A percentile compares a stretch with the other conserved stretches of the same genome.
phyloP scores from a whole-genome alignment of 2,113 vertebrate genomes.

The Eclectus roratus region DNA sequence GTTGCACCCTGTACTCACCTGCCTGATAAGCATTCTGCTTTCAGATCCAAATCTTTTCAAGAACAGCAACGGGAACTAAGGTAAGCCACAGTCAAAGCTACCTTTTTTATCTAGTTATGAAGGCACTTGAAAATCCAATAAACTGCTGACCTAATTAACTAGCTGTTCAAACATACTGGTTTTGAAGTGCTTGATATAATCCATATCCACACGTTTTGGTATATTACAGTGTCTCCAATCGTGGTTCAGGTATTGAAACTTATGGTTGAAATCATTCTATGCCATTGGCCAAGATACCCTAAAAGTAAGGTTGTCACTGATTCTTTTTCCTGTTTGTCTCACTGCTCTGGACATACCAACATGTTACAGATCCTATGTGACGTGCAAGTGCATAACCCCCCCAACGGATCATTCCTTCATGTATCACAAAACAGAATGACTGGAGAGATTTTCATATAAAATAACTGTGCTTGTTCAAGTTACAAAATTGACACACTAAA shows the following conservation, averaged over 20 bases:
- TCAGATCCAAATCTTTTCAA: not conserved
- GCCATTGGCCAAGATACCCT: not conserved
- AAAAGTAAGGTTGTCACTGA: not conserved
- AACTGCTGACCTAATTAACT: not conserved
- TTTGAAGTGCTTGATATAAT: not conserved
- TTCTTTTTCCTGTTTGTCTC: not conserved
- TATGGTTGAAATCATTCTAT: not conserved
- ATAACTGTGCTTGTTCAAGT: not conserved
- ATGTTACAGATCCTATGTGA: not conserved
- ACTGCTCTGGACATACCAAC: not conserved
- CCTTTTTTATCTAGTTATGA: not conserved
- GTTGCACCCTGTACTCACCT: not conserved
- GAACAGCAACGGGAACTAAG: not conserved
- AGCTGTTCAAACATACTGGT: not conserved
- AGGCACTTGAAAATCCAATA: not conserved
- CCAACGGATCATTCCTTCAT: not conserved
- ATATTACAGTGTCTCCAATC: not conserved
- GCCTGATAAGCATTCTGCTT: not conserved
- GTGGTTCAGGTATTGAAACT: not conserved
- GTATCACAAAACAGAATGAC: not conserved
- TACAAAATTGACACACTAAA: not conserved
- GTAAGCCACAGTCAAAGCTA: not conserved
- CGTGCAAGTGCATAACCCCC: rapidly evolving
- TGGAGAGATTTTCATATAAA: not conserved
- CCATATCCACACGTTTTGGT: not conserved